Base-by-base conservation (phyloP, 2,113 vertebrate genomes). In the Neolamprologus modestus region DNA sequence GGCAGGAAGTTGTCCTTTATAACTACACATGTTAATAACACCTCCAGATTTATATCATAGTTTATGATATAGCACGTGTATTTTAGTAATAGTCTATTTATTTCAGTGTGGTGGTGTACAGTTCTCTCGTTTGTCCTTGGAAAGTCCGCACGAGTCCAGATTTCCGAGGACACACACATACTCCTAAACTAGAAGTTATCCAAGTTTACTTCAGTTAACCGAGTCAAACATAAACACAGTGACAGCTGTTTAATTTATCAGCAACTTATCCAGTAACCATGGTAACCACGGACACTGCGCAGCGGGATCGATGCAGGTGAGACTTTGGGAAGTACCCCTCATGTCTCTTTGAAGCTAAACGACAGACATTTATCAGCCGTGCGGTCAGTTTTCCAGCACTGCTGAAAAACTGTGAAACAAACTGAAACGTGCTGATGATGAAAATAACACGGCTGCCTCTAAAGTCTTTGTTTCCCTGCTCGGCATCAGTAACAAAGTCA, bases 261-360 rank as follows among this genome's bases (percentile, higher is more conserved):
- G 31, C 59, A 63, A 17, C 59, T 63, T 66, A 33, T 63, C 28
- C 16, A 33, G 59, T 63, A 63, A 63, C 59, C 28, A 63, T 63
- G 16, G 59, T 63, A 33, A 63, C 57, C 28, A 61, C 1, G 2
- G 57, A 33, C 28, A 33, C 5, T 61, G 57, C 0, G 2, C 16
- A 33, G 28, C 5, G 0, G 0, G 59, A 2, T 1, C 9, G 0
- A 4, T 5, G 5, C 28, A 61, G 1, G 16, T 7, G 16, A 33
- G 59, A 61, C 59, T 61, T 19, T 61, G 59, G 16, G 59, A 61
- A 61, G 59, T 33, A 33, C 28, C 59, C 16, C 28, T 33, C 59
- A 0, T 19, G 16, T 63, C 28, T 63, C 28, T 33, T 63, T 63
- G 59, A 19, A 19, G 28, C 59, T 11, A 63, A 11, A 63, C 9